Percentiles rank a stretch among this genome's conserved stretches.
Evolutionary conservation across 2,797 vertebrate genomes (phyloP).

Genomic region (Epinephelus awoara): DNA sequence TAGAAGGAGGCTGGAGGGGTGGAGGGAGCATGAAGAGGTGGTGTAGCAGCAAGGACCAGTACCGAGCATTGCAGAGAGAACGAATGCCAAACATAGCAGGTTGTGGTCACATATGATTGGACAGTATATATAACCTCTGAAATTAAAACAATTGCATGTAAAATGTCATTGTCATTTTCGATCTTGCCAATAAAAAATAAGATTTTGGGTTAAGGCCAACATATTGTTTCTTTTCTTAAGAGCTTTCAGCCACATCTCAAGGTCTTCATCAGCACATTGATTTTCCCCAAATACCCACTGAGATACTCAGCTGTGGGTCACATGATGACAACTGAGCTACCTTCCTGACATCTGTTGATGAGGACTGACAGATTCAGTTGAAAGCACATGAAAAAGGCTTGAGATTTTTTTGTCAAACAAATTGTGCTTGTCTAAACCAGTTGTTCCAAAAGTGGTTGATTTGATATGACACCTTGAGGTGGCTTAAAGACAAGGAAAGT

Average conservation of each 20-base stretch:
- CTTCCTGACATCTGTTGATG: neutral
- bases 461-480: neutral
- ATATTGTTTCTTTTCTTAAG: neutral
- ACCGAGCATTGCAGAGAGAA: constrained; percentile 8
- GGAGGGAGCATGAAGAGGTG: neutral
- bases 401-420: neutral
- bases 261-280: constrained; percentile 1
- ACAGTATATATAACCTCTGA: neutral
- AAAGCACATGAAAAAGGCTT: neutral
- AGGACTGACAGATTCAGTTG: neutral
- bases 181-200: neutral
- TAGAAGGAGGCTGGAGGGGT: constrained; percentile 24
- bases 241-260: neutral
- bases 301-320: neutral
- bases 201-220: neutral
- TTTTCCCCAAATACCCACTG: neutral
- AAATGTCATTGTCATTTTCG: neutral
- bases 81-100: neutral
- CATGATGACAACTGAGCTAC: neutral
- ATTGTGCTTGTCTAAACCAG: neutral
- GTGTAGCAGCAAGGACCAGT: constrained; percentile 1
- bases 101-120: neutral
- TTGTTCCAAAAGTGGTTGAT: neutral
- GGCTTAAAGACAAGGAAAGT: neutral
- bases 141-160: neutral